Base-by-base conservation (phyloP, 2,113 vertebrate species). In the Ciconia maguari region DNA sequence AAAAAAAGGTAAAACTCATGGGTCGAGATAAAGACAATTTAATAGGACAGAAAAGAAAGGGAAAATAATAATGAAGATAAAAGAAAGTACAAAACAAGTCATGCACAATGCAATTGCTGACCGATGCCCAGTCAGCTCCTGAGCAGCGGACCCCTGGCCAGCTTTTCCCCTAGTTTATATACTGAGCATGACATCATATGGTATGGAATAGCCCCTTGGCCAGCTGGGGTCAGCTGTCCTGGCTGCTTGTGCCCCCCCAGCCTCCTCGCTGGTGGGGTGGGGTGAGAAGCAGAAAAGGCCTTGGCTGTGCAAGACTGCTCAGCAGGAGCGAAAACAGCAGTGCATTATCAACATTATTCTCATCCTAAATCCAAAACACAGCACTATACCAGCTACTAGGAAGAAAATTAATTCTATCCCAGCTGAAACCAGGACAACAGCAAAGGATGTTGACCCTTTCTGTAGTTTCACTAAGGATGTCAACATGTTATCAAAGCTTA, bases 391-490 rank as follows among this genome's bases (percentile, higher is more conserved):
- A 60, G 58, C 58, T 60, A 7, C n/a, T 25, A 36, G 58, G 14
- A 36, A 36, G n/a, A 36, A 36, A 36, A 36, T 25, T 11, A 60
- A 36, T n/a, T 61, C 58, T 36, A 25, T 36, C n/a, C 58, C 15
- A 26, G n/a, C n/a, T 4, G 3, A 61, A 36, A 61, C 24, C 58
- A 25, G 15, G n/a, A 24, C 58, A 61, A 61, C 22, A 87, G 64
- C 60, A 94, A 93, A 97, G n/a, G 68, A 62, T 79, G 70, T 30
- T 70, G 92, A 94, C 85, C 78, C 87, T 55, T 86, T 85, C 54
- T 91, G 93, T 85, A 34, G 25, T 87, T 93, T 94, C 71, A 84
- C 74, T 83, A 76, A 77, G 83, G 49, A 81, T 92, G 74, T 91
- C 93, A 94, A 38, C 27, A 24, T 4, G 11, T 78, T 91, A 93